These are phyloP conservation scores for Drosophila pachea DNA, from an alignment of 1,140 invertebrate species.

Conservation along the genomic window DNA sequence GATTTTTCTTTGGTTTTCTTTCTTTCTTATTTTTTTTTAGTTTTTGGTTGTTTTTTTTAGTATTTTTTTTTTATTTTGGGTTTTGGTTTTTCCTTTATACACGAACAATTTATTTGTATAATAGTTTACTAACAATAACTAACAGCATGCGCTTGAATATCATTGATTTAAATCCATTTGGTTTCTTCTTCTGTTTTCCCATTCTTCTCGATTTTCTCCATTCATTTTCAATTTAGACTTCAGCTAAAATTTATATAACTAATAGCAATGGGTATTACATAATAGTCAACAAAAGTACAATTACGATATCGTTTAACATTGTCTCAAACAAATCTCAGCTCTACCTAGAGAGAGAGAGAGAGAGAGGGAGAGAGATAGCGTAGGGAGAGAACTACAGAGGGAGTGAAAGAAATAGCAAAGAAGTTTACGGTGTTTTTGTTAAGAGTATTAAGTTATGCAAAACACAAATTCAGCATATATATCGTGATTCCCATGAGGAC, in stretches of 20 bases:
- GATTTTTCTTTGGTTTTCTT: background rate
- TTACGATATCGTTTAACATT: conserved; percentile 57
- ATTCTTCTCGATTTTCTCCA: conserved; percentile 42
- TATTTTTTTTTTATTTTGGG: no score
- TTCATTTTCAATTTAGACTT: conserved; percentile 26
- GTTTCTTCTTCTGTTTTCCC: conserved; percentile 22
- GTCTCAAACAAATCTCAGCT: conserved; percentile 14
- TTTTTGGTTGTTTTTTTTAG: no score
- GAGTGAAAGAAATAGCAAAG: conserved; percentile 1
- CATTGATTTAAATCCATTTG: background rate
- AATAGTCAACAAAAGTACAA: conserved; percentile 76
- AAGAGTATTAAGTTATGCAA: conserved; percentile 12
- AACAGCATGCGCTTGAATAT: conserved; percentile 56
- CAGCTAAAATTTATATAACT: conserved; percentile 70
- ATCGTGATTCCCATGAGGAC: conserved; percentile 14
- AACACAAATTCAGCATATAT: conserved; percentile 44
- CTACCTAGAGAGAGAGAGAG: conserved; percentile 22
- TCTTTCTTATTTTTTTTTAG: background rate
- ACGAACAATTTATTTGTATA: conserved; percentile 45
- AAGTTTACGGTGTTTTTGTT: no score
- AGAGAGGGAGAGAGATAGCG: conserved; percentile 23
- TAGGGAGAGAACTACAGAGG: conserved; percentile 14
- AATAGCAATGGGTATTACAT: conserved; percentile 74
- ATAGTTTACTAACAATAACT: conserved; percentile 71
- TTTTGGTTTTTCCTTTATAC: conserved; percentile 36